A percentile compares a stretch with the other conserved stretches of the same genome.
These are phyloP conservation scores for Hippocampus comes DNA, from an alignment of 2,113 vertebrate genomes.

Conservation along the genomic window DNA sequence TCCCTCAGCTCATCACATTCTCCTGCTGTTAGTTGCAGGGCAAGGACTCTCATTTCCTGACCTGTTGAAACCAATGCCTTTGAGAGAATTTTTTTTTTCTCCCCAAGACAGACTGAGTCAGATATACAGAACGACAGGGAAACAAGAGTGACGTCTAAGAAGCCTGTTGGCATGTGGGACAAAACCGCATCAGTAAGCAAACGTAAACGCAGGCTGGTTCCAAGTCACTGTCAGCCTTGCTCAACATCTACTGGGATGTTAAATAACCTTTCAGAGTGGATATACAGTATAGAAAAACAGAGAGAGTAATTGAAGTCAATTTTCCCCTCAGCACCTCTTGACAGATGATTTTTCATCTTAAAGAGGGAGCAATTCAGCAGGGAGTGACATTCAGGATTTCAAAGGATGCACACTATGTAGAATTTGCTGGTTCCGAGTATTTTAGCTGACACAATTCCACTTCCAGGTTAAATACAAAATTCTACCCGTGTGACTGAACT, in stretches of 20 bases:
- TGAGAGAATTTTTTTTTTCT: conserved; percentile 4
- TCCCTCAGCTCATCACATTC: conserved; percentile 27
- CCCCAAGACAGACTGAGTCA: conserved; percentile 9
- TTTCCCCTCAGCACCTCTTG: conserved; percentile 71
- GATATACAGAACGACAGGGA: conserved; percentile 35
- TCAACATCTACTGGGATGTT: conserved; percentile 86
- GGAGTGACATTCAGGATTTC: conserved; percentile 29
- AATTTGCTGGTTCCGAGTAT: conserved; percentile 40
- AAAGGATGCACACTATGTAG: conserved; percentile 19
- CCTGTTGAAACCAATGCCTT: conserved; percentile 63
- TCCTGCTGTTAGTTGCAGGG: conserved; percentile 54
- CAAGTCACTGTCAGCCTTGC: conserved; percentile 79
- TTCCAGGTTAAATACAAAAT: conserved; percentile 25
- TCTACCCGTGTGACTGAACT: conserved; percentile 20
- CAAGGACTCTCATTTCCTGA: conserved; percentile 72
- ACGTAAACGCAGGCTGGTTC: conserved; percentile 67
- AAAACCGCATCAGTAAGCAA: conserved; percentile 57
- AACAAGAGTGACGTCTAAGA: conserved; percentile 43
- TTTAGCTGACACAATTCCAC: conserved; percentile 30
- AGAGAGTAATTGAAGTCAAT: conserved; percentile 66
- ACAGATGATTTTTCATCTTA: conserved; percentile 42
- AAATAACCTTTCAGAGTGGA: conserved; percentile 84
- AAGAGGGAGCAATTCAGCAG: conserved; percentile 29
- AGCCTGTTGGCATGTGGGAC: conserved; percentile 36
- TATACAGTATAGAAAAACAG: conserved; percentile 74